These are phyloP conservation scores for Pyralis farinalis DNA, from an alignment of 2,888 invertebrate species.

Conservation along the genomic window DNA sequence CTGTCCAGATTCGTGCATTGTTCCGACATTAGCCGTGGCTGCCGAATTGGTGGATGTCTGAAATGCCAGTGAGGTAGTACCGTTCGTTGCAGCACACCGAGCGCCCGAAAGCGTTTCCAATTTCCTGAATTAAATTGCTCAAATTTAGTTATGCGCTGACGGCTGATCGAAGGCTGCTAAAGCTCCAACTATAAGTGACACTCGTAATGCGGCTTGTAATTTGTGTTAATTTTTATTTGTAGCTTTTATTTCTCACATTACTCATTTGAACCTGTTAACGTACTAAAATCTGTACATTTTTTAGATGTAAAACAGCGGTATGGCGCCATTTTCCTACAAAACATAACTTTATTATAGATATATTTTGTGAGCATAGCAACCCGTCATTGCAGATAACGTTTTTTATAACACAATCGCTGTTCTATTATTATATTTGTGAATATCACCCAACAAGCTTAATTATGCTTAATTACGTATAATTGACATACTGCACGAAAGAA, in stretches of 20 bases:
- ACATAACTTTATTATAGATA: too few relatives aligned
- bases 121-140: slow-evolving; percentile 80
- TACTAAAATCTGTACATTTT: slow-evolving; percentile 1
- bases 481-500: too few relatives aligned
- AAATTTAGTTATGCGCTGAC: slow-evolving; percentile 77
- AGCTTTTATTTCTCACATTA: slow-evolving; percentile 11
- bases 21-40: slow-evolving; percentile 70
- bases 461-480: too few relatives aligned
- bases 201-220: slow-evolving; percentile 45
- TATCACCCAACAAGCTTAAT: too few relatives aligned
- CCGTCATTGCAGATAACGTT: too few relatives aligned
- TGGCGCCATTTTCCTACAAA: too few relatives aligned
- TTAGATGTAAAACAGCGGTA: too few relatives aligned
- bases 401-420: too few relatives aligned
- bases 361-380: too few relatives aligned
- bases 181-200: slow-evolving; percentile 44
- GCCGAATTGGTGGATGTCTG: slow-evolving; percentile 72
- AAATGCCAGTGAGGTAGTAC: slow-evolving; percentile 66
- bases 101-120: slow-evolving; percentile 76
- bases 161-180: slow-evolving; percentile 66
- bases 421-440: too few relatives aligned
- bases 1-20: slow-evolving; percentile 78
- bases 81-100: slow-evolving; percentile 63
- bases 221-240: slow-evolving; percentile 30
- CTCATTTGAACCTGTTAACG: neutral